These are phyloP conservation scores for Mythimna loreyi DNA, from an alignment of 2,888 invertebrate genomes.

Conservation along the genomic window DNA sequence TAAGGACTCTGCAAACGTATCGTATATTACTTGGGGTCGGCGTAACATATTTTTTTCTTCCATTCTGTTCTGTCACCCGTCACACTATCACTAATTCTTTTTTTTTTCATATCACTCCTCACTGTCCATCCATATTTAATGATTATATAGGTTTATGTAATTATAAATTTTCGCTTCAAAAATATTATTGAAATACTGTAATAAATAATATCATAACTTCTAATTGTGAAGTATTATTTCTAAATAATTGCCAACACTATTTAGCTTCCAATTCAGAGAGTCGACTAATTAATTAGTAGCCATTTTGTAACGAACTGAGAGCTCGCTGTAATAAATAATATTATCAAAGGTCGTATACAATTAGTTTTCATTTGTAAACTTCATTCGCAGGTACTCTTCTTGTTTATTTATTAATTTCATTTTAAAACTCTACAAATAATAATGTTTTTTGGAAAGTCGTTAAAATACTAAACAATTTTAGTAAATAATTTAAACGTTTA, in stretches of 20 bases:
- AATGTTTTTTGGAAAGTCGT: neutral
- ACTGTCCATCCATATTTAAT: too few species aligned
- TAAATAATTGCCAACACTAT: constrained; percentile 6
- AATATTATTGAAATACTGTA: neutral
- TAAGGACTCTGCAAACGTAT: too few species aligned
- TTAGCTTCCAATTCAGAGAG: constrained; percentile 7
- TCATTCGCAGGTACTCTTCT: constrained; percentile 3
- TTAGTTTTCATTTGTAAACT: constrained; percentile 6
- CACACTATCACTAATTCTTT: too few species aligned
- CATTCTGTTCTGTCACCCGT: too few species aligned
- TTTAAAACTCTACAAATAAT: too few species aligned
- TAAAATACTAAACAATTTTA: neutral
- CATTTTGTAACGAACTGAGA: constrained; percentile 15
- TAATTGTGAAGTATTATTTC: constrained; percentile 8
- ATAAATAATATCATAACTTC: neutral
- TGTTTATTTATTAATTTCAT: neutral
- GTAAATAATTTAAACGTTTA: neutral
- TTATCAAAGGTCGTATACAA: constrained; percentile 13
- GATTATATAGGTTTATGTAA: too few species aligned
- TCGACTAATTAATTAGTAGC: constrained; percentile 29
- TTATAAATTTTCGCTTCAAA: too few species aligned
- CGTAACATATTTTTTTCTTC: too few species aligned
- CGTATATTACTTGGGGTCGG: too few species aligned
- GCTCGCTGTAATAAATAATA: constrained; percentile 15
- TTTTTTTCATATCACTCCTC: too few species aligned